Evolutionary conservation across 2,888 invertebrate genomes (phyloP), one percentile per base, ranked within the genome.

Genomic region (Hemicrepidius hirtus): DNA sequence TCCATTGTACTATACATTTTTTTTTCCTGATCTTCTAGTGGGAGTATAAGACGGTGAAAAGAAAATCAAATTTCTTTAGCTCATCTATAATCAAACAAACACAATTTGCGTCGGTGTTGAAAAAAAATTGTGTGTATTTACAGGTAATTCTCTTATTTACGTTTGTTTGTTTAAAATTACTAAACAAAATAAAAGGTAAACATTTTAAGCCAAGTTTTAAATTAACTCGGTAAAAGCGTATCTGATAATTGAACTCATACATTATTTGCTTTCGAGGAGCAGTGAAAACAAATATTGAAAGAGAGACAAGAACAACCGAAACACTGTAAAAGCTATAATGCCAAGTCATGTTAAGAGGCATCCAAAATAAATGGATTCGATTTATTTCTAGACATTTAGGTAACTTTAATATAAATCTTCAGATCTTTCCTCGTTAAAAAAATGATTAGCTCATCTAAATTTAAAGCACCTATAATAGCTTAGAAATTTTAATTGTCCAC

Each of bases 141-240:
- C 28, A 5, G n/a, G 53, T 49, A 49, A 40, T 18, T 53, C 13
- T 13, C 53, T 1, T n/a, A 53, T 53, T 28, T 28, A 28, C 28
- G 9, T 12, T n/a, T 49, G 50, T 64, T 64, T 64, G 37, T 21
- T 64, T 50, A 50, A 50, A 37, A 50, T 20, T 50, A 24, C 50
- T 37, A 37, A 28, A 16, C 20, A 44, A 57, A 68, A 46, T 46
- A 59, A 59, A 68, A 46, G 35, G 68, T 49, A 68, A 68, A 68
- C 68, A 68, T 68, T 68, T 68, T 46, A 59, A 55, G 44, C 57
- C 40, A 57, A 28, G 46, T 67, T 67, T 67, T 68, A 68, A 68
- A 68, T 68, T 68, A 68, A 68, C 68, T 68, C 57, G 20, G 68
- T 60, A 68, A 66, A 68, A 68, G 68, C 60, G 60, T 59, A 59